Base-by-base conservation (phyloP, 2,888 invertebrate species). In the Acrobeloides nanus region DNA sequence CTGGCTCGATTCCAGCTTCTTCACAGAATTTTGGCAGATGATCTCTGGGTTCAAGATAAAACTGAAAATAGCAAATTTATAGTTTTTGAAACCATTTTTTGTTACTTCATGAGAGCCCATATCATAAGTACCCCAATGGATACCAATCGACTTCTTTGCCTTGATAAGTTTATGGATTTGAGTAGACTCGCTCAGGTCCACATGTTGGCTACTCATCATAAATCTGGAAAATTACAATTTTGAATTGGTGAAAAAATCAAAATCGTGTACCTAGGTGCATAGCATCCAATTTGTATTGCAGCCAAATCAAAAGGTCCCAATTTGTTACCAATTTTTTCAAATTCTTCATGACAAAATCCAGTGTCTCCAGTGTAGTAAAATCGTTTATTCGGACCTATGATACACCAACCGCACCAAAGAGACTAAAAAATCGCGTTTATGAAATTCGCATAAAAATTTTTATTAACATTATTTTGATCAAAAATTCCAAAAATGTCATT, bases 111-210 rank as follows among this genome's bases (percentile, higher is more conserved):
- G 57, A 1, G 66, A 65, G 18, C 67, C 68, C 59, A 77, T 68
- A 38, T 61, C 59, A 59, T 77, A 80, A 3, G 80, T 80, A 33
- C 79, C 80, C 79, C 79, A 80, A 63, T 80, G 80, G 32, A 80
- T 76, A 12, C 75, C 79, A n/a, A 80, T 52, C 21, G 77, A 76
- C 34, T 67, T 55, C 39, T 73, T 68, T 1, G 78, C 68, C 29
- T 61, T 50, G 12, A 78, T 54, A 52, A 78, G 75, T 52, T 68
- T 44, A 59, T 80, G 79, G 12, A 80, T 74, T 52, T 72, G 55
- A 1, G 80, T 75, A 4, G 80, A 78, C 55, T 80, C 77, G 35
- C 65, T 73, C 2, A 79, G 79, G 53, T 76, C 69, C 3, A 78
- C 74, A 62, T 80, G 80, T 51, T 77, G 77, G 10, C 69, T 60